Base-by-base conservation (phyloP, 2,113 vertebrate genomes). In the Cygnus buccinator region DNA sequence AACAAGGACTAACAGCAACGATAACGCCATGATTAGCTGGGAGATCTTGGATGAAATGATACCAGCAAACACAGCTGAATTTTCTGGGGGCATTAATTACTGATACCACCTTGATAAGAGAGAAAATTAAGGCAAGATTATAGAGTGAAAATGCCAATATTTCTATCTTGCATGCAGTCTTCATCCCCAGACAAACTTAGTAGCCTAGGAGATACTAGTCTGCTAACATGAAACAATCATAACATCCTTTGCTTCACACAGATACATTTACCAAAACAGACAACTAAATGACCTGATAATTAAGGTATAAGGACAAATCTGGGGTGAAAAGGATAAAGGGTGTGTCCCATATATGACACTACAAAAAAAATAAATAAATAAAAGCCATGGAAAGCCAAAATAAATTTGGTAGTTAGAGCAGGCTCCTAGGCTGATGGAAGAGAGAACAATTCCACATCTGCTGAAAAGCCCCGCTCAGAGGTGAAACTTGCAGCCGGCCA, bases 111-210 rank as follows among this genome's bases (percentile, higher is more conserved):
- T 89, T 89, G 91, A 90, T 84, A 43, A 92, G 91, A 9, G 0
- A 89, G 94, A 92, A 96, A 96, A 94, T 86, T 66, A 95, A 92
- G 61, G 76, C 68, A 75, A 96, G 83, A 95, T 90, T 87, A 89
- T 28, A 86, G 83, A 93, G 44, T 25, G 33, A 67, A 94, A 89
- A 84, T 77, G 76, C 89, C 68, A 77, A 71, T 92, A 79, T 80
- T 94, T 92, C 83, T 90, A 80, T 89, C 77, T 84, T 66, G 68
- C 86, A 63, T 92, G 55, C 84, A 74, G 87, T 93, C 90, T 93
- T 94, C 91, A 94, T 84, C 76, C 79, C 93, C 80, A 94, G 91
- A 93, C 90, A 95, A 94, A 96, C 73, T 43, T 46, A 71, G 73
- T 80, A 93, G 68, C 61, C 90, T 71, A 87, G 91, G 80, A 94